Evolutionary conservation across 1,140 invertebrate species (phyloP), one percentile per base, ranked within the genome.

Genomic region (Meloidogyne exigua): DNA sequence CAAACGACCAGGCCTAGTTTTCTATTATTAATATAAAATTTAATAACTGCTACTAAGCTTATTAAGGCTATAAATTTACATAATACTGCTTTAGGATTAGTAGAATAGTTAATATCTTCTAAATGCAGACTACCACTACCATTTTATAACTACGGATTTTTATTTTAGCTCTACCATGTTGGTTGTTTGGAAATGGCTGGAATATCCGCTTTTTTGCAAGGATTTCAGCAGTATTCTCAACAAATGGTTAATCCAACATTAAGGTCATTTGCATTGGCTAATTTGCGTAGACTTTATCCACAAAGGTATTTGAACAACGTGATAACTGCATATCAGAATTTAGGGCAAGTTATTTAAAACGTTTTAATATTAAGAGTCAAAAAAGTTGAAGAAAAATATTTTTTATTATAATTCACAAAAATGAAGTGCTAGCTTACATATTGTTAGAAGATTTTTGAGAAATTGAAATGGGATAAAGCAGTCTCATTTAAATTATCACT

Each of bases 1-100:
- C 93, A 82, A 92, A 92, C 21, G 96, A 99, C 88, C 93, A 95
- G 83, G 96, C 96, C 0, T 98, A 95, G 95, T 89, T 97, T 15
- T 94, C 96, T 88, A 96, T 94, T 66, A 18, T n/a, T 1, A 63
- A 15, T 36, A 18, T 63, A 13, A 3, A 13, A 26, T 72, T n/a
- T 12, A 32, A 63, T 7, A 32, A 2, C 7, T 32, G n/a, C n/a
- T 32, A 32, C 7, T 7, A 32, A 3, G 28, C 28, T 32, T 32
- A 32, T 39, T 39, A 9, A 39, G 9, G 36, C 3, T 39, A 39
- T 39, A 39, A 39, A 39, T 39, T 39, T 39, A 39, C 9, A 39
- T 10, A 39, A 39, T 39, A 4, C 12, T 12, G 4, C 12, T 72
- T 4, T 2, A 15, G 12, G 15, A 4, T 39, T 28, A 18, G n/a